phyloP scores from a whole-genome alignment of 2,113 vertebrate genomes.

The Gallinago media region DNA sequence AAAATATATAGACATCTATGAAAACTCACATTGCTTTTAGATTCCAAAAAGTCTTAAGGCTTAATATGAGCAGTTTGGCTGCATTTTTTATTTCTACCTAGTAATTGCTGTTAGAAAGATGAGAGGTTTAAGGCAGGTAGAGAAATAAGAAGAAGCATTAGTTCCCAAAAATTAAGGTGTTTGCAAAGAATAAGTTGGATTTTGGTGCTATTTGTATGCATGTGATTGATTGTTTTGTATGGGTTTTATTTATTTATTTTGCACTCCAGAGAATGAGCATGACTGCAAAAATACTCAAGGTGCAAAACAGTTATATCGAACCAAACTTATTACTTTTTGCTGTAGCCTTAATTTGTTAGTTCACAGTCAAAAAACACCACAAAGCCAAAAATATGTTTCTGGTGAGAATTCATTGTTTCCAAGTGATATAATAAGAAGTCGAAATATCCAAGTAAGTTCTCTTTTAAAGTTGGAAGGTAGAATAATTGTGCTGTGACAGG shows the following conservation, averaged over 20 bases:
- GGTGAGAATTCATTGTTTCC: background rate
- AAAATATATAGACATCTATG: background rate
- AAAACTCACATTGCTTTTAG: slow-evolving; percentile 38
- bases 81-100: slow-evolving; percentile 15
- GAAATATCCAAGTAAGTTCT: slow-evolving; percentile 35
- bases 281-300: background rate
- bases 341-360: background rate
- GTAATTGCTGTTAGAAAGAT: background rate
- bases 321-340: background rate
- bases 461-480: slow-evolving; percentile 38
- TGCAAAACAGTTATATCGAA: background rate
- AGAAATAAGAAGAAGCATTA: slow-evolving; percentile 21
- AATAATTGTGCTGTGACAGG: slow-evolving; percentile 60
- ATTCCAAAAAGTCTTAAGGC: slow-evolving; percentile 42
- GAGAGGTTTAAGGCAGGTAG: background rate
- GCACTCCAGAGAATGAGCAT: background rate
- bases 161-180: background rate
- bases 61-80: slow-evolving; percentile 1
- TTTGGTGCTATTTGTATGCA: background rate
- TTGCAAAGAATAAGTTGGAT: background rate
- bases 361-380: too few species aligned
- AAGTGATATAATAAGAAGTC: slow-evolving; percentile 12
- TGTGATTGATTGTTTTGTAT: background rate
- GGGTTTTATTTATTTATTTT: background rate
- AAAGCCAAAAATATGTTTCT: background rate